Evolutionary conservation across 2,888 invertebrate genomes (phyloP).

Genomic region (Temnothorax rugatulus): DNA sequence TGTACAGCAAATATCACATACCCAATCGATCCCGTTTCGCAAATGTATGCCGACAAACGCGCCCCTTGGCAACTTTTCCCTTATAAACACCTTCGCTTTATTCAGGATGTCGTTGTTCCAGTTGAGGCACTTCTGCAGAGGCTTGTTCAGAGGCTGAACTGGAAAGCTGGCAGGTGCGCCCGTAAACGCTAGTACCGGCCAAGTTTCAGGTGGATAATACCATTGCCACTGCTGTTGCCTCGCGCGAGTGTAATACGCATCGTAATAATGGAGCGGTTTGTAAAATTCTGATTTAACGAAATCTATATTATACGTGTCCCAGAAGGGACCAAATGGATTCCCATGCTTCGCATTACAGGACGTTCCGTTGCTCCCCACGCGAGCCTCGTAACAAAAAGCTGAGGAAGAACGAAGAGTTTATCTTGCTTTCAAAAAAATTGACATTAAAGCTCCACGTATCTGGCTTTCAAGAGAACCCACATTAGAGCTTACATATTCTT

Average conservation of each 20-base stretch:
- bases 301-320: slow-evolving; percentile 96
- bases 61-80: slow-evolving; percentile 91
- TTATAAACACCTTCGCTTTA: slow-evolving; percentile 91
- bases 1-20: slow-evolving; percentile 59
- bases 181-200: slow-evolving; percentile 97
- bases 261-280: slow-evolving; percentile 96
- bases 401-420: slow-evolving; percentile 65
- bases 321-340: slow-evolving; percentile 99
- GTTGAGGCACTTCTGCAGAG: slow-evolving; percentile 92
- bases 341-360: slow-evolving; percentile 98
- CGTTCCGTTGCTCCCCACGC: slow-evolving; percentile 80
- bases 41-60: slow-evolving; percentile 97
- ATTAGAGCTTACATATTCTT: slow-evolving; percentile 87
- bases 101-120: slow-evolving; percentile 91
- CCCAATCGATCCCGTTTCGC: slow-evolving; percentile 98
- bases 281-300: slow-evolving; percentile 97
- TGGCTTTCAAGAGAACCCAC: background rate
- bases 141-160: slow-evolving; percentile 93
- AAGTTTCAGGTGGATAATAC: slow-evolving; percentile 90
- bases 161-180: slow-evolving; percentile 98
- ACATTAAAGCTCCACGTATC: slow-evolving; percentile 60
- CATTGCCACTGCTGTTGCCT: slow-evolving; percentile 90
- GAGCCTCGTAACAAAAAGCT: slow-evolving; percentile 89
- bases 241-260: slow-evolving; percentile 91
- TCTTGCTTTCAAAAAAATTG: background rate